Evolutionary conservation across 2,797 vertebrate genomes (phyloP), one percentile per base, ranked within the genome.

Genomic region (Lithobates sylvaticus): DNA sequence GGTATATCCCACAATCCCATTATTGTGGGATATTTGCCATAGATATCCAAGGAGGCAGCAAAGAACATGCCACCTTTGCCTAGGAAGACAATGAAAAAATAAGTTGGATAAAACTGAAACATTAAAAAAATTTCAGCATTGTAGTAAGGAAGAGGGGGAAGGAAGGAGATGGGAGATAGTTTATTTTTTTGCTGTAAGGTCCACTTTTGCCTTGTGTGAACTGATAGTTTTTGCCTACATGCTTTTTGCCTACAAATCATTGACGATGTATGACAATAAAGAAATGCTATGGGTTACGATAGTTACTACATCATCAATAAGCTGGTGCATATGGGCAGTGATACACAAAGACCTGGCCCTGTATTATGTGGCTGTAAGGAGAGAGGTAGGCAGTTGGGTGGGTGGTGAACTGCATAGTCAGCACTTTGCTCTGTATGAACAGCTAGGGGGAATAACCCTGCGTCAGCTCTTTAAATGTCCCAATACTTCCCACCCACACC

Each of bases 381-480:
- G 74, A 58, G 32, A 10, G 39, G 76, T 84, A 76, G 86, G 81
- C 64, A 84, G 76, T 68, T 69, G 81, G 81, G 78, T 81, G 72
- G 86, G 81, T 76, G 86, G 32, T 27, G 54, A 84, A 69, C 18
- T 76, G 86, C 86, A 70, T 71, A 61, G 47, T 84, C 86, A 87
- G 81, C 86, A 76, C 69, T 82, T 75, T 58, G 21, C 29, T 42
- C 47, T 77, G 69, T 68, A 21, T 81, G 67, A 34, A 61, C 39
- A 76, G 68, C 81, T 39, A 68, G 76, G 68, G 54, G 74, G 67
- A 44, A 78, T 69, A 78, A 73, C 5, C 47, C 29, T 82, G 74
- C 42, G 85, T 86, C 83, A 87, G 85, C 81, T 79, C 70, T 80
- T 86, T 87, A 84, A 84, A 70, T 84, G 81, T 87, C 83, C 86